A percentile compares a stretch with the other conserved stretches of the same genome.
These are phyloP conservation scores for Plebejus argus DNA, from an alignment of 2,888 invertebrate species.

Conservation along the genomic window DNA sequence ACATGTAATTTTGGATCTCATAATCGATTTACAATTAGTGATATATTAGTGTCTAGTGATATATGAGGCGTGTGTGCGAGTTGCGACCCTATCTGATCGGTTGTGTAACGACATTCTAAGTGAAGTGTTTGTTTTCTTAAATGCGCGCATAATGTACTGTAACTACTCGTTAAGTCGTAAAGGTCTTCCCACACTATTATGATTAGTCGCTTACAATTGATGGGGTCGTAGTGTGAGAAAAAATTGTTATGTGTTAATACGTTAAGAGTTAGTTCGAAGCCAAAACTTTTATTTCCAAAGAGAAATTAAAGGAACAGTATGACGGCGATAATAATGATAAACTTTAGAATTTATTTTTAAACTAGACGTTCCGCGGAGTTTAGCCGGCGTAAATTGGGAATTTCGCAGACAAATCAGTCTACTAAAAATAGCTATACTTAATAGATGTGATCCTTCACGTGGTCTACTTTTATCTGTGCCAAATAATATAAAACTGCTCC, in stretches of 20 bases:
- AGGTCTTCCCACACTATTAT: conserved; percentile 13
- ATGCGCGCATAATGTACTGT: conserved; percentile 9
- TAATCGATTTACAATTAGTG: neutral
- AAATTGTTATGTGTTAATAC: neutral
- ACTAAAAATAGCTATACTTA: no score
- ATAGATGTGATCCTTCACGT: no score
- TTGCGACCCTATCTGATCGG: neutral
- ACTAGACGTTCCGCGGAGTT: no score
- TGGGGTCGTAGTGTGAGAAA: neutral
- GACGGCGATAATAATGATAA: no score
- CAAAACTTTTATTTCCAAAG: neutral
- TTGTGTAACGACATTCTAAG: conserved; percentile 20
- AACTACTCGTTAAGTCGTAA: conserved; percentile 1
- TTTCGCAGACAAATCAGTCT: no score
- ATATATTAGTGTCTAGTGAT: neutral
- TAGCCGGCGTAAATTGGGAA: no score
- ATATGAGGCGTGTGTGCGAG: neutral
- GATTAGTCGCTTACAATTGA: neutral
- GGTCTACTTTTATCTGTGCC: no score
- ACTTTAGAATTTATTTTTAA: no score
- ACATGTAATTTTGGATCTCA: neutral
- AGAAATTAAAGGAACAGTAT: neutral
- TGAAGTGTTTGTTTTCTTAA: conserved; percentile 24
- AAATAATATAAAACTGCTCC: no score
- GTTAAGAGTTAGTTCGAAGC: neutral